Conservation (phyloP, 2,113 vertebrate species). For the Sphaerodactylus townsendi region DNA sequence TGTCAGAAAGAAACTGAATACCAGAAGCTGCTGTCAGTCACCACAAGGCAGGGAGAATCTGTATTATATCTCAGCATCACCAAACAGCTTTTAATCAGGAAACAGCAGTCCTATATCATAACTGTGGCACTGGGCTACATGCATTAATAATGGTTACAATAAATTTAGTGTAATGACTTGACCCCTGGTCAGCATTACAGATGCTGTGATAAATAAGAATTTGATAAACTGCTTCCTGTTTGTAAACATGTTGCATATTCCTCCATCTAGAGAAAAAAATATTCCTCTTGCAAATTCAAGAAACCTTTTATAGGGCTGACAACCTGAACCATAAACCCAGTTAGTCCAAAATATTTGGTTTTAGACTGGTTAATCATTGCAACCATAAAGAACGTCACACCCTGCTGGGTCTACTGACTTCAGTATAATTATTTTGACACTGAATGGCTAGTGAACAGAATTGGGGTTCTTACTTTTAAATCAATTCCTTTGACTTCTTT, state of each 20-base stretch:
- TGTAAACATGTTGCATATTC: constrained; percentile 62
- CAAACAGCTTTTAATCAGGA: constrained; percentile 69
- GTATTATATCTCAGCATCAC: constrained; percentile 55
- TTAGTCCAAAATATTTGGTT: background rate
- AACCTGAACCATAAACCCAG: background rate
- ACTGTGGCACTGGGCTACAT: constrained; percentile 58
- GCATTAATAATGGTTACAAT: constrained; percentile 70
- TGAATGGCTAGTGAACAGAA: background rate
- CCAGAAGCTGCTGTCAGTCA: constrained; percentile 65
- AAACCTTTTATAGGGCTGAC: background rate
- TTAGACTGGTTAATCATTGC: background rate
- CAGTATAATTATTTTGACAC: too few relatives aligned
- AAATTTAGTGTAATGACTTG: constrained; percentile 76
- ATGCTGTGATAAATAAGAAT: constrained; percentile 69
- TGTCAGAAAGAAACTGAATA: constrained; percentile 49
- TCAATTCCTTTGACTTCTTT: constrained; percentile 49
- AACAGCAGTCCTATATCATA: constrained; percentile 63
- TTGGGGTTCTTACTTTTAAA: constrained; percentile 1
- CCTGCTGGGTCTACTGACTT: too few relatives aligned
- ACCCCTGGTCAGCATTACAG: constrained; percentile 64
- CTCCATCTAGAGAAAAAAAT: constrained; percentile 61
- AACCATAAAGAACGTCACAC: background rate
- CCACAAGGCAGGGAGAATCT: constrained; percentile 44
- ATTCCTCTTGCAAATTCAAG: constrained; percentile 42
- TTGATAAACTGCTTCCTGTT: constrained; percentile 77